phyloP scores from a whole-genome alignment of 2,888 invertebrate genomes.

The Calameuta filiformis region DNA sequence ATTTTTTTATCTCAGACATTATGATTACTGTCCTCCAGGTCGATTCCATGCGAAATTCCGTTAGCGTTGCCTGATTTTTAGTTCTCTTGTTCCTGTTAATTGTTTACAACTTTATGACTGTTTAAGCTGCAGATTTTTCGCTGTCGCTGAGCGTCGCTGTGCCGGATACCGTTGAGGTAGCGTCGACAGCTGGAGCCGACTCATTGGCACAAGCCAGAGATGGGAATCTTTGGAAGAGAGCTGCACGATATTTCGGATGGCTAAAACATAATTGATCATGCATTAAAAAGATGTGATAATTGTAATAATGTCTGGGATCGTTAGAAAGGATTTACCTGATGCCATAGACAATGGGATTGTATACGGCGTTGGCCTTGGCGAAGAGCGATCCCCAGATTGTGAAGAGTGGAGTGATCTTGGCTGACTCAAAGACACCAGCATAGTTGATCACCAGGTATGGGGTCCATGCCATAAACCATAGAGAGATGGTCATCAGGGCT shows the following conservation, averaged over 20 bases:
- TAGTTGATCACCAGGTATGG: slow-evolving; percentile 88
- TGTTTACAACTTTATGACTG: slow-evolving; percentile 1
- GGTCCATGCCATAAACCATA: slow-evolving; percentile 95
- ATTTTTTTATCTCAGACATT: neutral
- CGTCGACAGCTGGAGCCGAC: slow-evolving; percentile 69
- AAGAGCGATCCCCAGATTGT: slow-evolving; percentile 93
- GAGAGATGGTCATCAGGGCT: slow-evolving; percentile 87
- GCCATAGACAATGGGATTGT: slow-evolving; percentile 92
- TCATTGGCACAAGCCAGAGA: slow-evolving; percentile 74
- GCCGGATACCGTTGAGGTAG: slow-evolving; percentile 75
- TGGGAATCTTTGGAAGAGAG: slow-evolving; percentile 82
- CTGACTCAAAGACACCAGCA: slow-evolving; percentile 81
- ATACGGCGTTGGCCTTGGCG: slow-evolving; percentile 91
- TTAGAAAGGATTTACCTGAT: slow-evolving; percentile 74
- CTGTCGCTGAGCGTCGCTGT: slow-evolving; percentile 75
- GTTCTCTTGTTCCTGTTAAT: neutral
- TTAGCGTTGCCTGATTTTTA: neutral
- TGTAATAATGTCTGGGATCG: neutral
- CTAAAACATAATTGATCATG: slow-evolving; percentile 58
- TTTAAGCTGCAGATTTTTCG: slow-evolving; percentile 75
- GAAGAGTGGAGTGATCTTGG: slow-evolving; percentile 80
- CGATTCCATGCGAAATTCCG: neutral
- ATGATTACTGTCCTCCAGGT: neutral
- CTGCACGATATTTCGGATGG: slow-evolving; percentile 83
- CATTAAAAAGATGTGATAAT: neutral